These are phyloP conservation scores for Arvicanthis niloticus DNA, from an alignment of 2,113 vertebrate genomes.

Conservation along the genomic window DNA sequence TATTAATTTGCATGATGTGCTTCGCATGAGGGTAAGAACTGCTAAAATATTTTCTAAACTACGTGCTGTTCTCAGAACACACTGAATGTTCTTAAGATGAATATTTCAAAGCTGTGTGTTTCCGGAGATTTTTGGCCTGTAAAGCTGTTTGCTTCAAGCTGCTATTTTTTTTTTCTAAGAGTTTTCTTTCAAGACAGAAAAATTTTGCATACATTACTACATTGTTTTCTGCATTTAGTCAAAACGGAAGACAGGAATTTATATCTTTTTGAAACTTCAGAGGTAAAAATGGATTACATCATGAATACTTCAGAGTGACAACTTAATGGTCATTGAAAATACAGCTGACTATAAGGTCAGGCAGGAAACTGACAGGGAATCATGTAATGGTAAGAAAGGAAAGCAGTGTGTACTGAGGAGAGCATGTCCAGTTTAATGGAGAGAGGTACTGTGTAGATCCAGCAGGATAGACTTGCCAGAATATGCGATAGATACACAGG, in stretches of 20 bases:
- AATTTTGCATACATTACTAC: background rate
- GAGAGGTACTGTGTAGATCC: background rate
- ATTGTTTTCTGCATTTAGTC: slow-evolving; percentile 12
- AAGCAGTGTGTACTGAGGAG: background rate
- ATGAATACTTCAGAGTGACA: background rate
- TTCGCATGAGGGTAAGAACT: background rate
- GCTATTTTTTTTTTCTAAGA: background rate
- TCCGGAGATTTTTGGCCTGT: background rate
- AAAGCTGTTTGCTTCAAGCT: background rate
- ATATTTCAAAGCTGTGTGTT: background rate
- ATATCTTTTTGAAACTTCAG: slow-evolving; percentile 35
- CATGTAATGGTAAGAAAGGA: background rate
- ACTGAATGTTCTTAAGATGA: background rate
- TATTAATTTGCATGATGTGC: background rate
- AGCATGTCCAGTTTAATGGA: background rate
- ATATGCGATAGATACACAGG: background rate
- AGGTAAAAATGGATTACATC: background rate
- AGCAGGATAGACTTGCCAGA: background rate
- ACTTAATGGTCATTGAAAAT: background rate
- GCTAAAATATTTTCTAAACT: slow-evolving; percentile 15
- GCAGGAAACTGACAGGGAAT: background rate
- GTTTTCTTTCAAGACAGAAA: background rate
- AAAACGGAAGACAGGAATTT: background rate
- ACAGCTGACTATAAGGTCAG: background rate
- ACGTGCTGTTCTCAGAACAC: background rate